Base-by-base conservation (phyloP, 2,888 invertebrate species). In the Macropis europaea region DNA sequence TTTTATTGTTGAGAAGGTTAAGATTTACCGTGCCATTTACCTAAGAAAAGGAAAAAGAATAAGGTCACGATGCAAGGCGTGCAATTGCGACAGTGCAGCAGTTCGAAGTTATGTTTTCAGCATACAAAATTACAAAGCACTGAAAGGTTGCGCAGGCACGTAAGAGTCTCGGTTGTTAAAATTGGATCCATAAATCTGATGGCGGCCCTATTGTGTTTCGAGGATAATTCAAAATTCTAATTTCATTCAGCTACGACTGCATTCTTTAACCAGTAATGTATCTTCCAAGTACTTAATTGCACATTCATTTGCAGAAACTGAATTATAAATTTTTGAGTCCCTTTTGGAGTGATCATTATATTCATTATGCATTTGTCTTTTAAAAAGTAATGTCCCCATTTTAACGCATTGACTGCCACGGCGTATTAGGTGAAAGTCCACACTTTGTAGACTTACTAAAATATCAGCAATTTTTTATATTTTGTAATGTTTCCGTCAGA, bases 111-210 rank as follows among this genome's bases (percentile, higher is more conserved):
- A 13, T 36, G 50, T 52, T 45, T 7, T 15, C 34, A 13, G 50
- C 61, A 30, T 60, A 60, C 66, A 66, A 48, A 45, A 61, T 66
- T 43, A 38, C 53, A 52, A 66, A 52, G 50, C 32, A 47, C 15
- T 40, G 24, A 62, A 45, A 22, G 38, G 53, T 15, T 13, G 28
- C 32, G n/a, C n/a, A 7, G 3, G 32, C 52, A 53, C 45, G 66
- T 53, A 61, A 43, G 38, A 24, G 24, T 28, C 9, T 36, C 45
- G 11, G 45, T 53, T 67, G 52, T 61, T 60, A 36, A 67, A 67
- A 67, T 67, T 67, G 66, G 36, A 45, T 30, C 66, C 52, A 61
- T 67, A 67, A 53, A 67, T 67, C 61, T 61, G 61, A 32, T 4
- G 36, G 52, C 34, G 28, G 45, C 45, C 34, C 28, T 53, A 61